Percentiles rank a stretch among this genome's conserved stretches.
Evolutionary conservation across 2,113 vertebrate species (phyloP).

Genomic region (Illadopsis cleaveri): DNA sequence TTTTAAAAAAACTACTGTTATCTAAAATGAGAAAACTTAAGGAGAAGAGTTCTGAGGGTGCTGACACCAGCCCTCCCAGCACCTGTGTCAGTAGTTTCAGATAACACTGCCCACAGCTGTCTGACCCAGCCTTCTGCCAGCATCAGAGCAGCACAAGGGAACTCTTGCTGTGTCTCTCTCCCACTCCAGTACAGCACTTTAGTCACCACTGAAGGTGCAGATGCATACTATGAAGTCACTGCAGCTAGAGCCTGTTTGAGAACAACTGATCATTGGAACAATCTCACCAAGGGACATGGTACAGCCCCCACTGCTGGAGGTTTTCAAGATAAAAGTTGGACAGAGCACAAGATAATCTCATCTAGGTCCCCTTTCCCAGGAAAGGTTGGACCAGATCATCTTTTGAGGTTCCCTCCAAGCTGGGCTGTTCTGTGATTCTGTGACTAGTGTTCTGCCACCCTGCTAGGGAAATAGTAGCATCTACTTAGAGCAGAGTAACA

Average conservation of each 20-base stretch:
- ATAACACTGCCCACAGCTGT: not conserved
- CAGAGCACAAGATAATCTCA: fast-evolving
- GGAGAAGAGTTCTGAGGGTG: not conserved
- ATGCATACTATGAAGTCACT: not conserved
- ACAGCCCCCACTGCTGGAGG: fast-evolving
- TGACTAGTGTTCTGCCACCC: not conserved
- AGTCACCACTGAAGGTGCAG: not conserved
- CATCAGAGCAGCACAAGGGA: not conserved
- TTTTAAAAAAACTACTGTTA: not conserved
- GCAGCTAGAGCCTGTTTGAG: not conserved
- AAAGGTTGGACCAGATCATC: not conserved
- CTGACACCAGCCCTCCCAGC: not conserved
- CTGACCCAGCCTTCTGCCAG: not conserved
- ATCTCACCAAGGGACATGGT: not conserved
- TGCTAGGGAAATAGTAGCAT: not conserved
- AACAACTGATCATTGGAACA: not conserved
- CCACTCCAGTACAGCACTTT: fast-evolving
- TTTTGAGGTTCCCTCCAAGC: not conserved
- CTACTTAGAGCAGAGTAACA: not conserved
- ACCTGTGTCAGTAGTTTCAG: not conserved
- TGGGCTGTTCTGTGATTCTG: not conserved
- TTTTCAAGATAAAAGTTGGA: not conserved
- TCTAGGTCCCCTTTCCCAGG: not conserved
- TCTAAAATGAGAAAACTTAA: not conserved
- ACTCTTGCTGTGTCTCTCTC: not conserved